Conservation (phyloP, 2,797 vertebrate species). For the Pampus argenteus region DNA sequence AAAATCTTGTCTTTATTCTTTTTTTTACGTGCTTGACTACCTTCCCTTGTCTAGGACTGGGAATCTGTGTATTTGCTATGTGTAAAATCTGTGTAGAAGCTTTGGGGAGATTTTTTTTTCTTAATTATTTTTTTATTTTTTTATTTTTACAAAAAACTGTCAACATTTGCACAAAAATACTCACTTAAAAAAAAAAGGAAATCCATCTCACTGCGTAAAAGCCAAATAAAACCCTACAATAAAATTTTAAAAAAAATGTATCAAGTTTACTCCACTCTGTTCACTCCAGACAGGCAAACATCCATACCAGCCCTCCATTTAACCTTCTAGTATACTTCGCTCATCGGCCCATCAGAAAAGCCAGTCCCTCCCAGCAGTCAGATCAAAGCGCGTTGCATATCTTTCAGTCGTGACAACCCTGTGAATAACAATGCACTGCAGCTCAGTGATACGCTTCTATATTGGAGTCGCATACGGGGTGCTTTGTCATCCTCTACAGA, state of each 20-base stretch:
- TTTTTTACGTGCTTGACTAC: not conserved
- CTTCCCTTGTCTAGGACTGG: not conserved
- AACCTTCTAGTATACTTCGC: not conserved
- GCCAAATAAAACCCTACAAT: not conserved
- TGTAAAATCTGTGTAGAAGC: not conserved
- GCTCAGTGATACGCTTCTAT: not conserved
- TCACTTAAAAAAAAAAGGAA: not conserved
- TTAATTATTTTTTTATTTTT: too few species aligned
- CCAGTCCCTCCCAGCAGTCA: not conserved
- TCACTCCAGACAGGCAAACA: not conserved
- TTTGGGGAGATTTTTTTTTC: not conserved
- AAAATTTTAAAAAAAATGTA: not conserved
- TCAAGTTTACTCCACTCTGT: too few species aligned
- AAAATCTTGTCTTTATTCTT: not conserved
- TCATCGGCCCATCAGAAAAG: not conserved
- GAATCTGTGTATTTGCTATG: slow-evolving; percentile 5
- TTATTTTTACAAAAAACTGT: slow-evolving; percentile 3
- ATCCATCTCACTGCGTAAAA: not conserved
- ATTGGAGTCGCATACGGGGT: not conserved
- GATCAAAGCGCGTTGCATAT: slow-evolving; percentile 1
- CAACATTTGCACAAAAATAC: slow-evolving; percentile 8
- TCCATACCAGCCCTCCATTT: not conserved
- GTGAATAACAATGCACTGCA: not conserved
- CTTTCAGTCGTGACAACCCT: not conserved
- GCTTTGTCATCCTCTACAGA: not conserved